Conservation (phyloP, 2,113 vertebrate genomes). For the Amblyopsis rosae region DNA sequence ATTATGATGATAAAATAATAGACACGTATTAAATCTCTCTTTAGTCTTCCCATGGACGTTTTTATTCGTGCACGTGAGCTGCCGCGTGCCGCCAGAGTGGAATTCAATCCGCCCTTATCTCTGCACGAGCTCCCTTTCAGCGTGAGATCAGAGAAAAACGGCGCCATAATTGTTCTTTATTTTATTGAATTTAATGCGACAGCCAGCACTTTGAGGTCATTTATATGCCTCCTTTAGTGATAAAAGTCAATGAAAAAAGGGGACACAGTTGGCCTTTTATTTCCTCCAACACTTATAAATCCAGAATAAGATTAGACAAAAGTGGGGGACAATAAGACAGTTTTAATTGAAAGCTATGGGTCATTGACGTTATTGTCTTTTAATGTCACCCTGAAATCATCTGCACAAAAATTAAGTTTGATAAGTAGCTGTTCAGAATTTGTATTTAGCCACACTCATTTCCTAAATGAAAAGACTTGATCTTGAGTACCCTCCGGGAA, state of each 20-base stretch:
- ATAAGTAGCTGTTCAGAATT: constrained; percentile 62
- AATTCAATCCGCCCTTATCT: constrained; percentile 88
- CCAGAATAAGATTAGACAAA: constrained; percentile 62
- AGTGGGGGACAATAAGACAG: constrained; percentile 43
- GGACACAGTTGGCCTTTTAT: constrained; percentile 65
- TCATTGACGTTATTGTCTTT: constrained; percentile 76
- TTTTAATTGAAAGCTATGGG: constrained; percentile 77
- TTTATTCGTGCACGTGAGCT: constrained; percentile 73
- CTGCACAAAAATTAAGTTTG: constrained; percentile 49
- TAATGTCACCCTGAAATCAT: constrained; percentile 70
- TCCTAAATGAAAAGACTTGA: constrained; percentile 35
- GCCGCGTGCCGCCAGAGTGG: constrained; percentile 47
- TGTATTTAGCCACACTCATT: constrained; percentile 55
- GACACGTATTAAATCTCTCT: constrained; percentile 68
- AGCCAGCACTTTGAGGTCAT: constrained; percentile 86
- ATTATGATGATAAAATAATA: constrained; percentile 80
- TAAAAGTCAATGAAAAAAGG: constrained; percentile 82
- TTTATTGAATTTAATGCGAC: constrained; percentile 88
- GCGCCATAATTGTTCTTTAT: constrained; percentile 87
- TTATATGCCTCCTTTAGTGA: constrained; percentile 92
- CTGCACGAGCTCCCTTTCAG: constrained; percentile 81
- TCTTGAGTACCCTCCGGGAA: constrained; percentile 9
- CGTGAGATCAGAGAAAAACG: constrained; percentile 82
- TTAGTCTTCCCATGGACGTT: constrained; percentile 68
- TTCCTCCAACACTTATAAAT: constrained; percentile 66